phyloP scores from a whole-genome alignment of 2,888 invertebrate species.

The Carcina quercana region DNA sequence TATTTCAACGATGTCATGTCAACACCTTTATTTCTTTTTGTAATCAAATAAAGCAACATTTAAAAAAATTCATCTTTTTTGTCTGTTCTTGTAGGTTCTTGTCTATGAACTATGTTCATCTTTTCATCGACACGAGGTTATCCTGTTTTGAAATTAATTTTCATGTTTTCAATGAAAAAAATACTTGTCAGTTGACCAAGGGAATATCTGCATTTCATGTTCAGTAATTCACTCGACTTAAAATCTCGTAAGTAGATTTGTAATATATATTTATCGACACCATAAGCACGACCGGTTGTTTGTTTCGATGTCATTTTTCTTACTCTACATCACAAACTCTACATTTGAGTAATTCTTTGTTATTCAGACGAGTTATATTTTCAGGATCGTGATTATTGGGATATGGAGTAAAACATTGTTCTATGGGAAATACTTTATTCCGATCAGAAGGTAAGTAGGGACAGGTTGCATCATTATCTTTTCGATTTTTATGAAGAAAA shows the following conservation, averaged over 20 bases:
- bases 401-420: conserved; percentile 29
- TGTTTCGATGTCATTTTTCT: too few species aligned
- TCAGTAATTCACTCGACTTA: not conserved
- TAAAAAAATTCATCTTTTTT: not conserved
- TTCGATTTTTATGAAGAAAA: too few species aligned
- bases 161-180: conserved; percentile 13
- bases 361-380: too few species aligned
- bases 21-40: too few species aligned
- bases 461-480: conserved; percentile 20
- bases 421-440: conserved; percentile 36
- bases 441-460: conserved; percentile 36
- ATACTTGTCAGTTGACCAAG: too few species aligned
- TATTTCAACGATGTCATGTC: too few species aligned
- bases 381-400: conserved; percentile 21
- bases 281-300: conserved; percentile 10
- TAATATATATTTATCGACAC: too few species aligned
- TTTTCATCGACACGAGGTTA: conserved; percentile 33
- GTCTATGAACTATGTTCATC: conserved; percentile 6
- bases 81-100: too few species aligned
- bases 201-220: too few species aligned
- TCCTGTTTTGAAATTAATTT: conserved; percentile 32
- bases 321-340: too few species aligned
- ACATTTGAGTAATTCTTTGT: too few species aligned
- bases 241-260: conserved; percentile 8
- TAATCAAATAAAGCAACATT: not conserved